These are phyloP conservation scores for Eclectus roratus DNA, from an alignment of 2,113 vertebrate genomes.

Conservation along the genomic window DNA sequence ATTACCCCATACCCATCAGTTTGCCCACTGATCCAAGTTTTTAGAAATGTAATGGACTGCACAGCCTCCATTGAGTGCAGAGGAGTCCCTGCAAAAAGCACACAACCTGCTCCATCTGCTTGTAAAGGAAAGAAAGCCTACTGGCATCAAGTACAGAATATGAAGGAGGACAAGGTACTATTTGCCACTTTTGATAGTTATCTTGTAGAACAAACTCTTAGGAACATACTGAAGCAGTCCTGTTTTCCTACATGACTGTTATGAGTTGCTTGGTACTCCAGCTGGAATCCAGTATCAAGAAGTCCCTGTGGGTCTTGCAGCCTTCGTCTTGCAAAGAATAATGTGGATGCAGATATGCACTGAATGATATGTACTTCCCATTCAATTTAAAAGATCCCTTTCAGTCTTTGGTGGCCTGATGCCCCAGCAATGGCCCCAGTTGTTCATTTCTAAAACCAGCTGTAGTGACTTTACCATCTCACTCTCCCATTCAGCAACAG, in stretches of 20 bases:
- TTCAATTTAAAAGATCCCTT: not conserved
- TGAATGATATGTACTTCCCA: not conserved
- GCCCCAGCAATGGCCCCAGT: not conserved
- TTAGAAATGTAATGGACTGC: not conserved
- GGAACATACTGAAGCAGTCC: not conserved
- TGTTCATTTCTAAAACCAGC: not conserved
- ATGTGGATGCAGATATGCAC: not conserved
- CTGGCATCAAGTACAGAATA: not conserved
- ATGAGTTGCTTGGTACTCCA: not conserved
- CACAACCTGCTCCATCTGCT: not conserved
- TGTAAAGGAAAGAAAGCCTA: not conserved
- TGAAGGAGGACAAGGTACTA: not conserved
- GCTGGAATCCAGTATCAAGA: not conserved
- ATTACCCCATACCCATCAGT: not conserved
- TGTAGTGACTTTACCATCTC: not conserved
- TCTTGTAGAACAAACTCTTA: not conserved
- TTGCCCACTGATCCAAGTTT: not conserved
- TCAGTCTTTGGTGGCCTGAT: not conserved
- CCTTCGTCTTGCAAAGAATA: not conserved
- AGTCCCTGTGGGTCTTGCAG: not conserved
- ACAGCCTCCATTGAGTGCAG: not conserved
- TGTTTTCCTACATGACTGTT: fast-evolving
- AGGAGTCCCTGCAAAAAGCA: not conserved
- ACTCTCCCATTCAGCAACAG: not conserved
- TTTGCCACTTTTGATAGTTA: not conserved